These are phyloP conservation scores for Nixonia krombeini DNA, from an alignment of 1,140 invertebrate species.

Conservation along the genomic window DNA sequence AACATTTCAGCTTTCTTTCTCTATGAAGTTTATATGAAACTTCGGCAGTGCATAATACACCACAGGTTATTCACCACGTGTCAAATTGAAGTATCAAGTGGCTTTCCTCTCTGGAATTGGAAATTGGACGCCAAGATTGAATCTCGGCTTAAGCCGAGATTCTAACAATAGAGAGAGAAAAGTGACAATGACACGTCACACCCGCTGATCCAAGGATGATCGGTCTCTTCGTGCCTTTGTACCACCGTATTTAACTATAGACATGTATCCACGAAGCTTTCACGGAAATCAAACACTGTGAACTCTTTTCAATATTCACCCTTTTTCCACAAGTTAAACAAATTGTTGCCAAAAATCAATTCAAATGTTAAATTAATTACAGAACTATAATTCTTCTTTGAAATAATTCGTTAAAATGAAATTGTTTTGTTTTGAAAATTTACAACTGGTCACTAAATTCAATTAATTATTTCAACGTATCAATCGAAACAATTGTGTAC, in stretches of 20 bases:
- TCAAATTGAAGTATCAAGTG: constrained; percentile 44
- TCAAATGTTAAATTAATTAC: too few relatives aligned
- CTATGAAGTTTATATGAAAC: neutral
- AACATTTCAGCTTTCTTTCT: too few relatives aligned
- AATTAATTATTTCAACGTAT: too few relatives aligned
- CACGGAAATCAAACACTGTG: constrained; percentile 30
- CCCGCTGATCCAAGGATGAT: constrained; percentile 40
- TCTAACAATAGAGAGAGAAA: constrained; percentile 38
- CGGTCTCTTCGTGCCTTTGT: constrained; percentile 33
- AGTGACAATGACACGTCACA: constrained; percentile 41
- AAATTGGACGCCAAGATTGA: constrained; percentile 46
- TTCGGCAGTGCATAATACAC: constrained; percentile 13
- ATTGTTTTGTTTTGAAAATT: too few relatives aligned
- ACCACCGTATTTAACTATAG: constrained; percentile 27
- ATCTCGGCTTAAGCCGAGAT: constrained; percentile 38
- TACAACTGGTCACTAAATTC: too few relatives aligned
- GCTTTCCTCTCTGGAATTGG: constrained; percentile 40
- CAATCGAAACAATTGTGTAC: too few relatives aligned
- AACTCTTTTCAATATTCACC: constrained; percentile 16
- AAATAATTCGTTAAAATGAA: too few relatives aligned
- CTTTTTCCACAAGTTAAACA: constrained; percentile 7
- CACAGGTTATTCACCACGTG: constrained; percentile 37
- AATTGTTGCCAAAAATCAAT: constrained; percentile 4
- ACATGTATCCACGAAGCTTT: constrained; percentile 22
- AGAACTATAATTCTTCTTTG: too few relatives aligned